Percentiles rank a stretch among this genome's conserved stretches.
Evolutionary conservation across 92 coral and sea anemone species (phyloP).

Genomic region (Phenganax marumi): DNA sequence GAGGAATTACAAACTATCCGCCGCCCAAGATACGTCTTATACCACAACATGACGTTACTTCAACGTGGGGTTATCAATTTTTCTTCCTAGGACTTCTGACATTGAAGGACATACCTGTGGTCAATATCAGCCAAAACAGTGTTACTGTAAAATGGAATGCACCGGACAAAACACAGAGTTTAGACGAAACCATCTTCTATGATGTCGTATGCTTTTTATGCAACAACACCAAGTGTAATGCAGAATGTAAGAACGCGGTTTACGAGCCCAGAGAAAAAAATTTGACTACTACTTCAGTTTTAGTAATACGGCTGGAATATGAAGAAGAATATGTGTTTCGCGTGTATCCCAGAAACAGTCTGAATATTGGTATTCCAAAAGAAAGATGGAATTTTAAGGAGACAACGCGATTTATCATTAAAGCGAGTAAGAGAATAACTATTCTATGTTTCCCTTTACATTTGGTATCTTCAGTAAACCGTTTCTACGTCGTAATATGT

Average conservation of each 20-base stretch:
- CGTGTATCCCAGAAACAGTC: conserved; percentile 15
- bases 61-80: background rate
- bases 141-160: background rate
- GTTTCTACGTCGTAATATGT: background rate
- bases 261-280: background rate
- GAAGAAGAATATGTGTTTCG: background rate
- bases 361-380: background rate
- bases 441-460: background rate
- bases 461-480: background rate
- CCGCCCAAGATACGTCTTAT: too few relatives aligned
- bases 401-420: background rate
- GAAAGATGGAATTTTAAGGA: background rate
- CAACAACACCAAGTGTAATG: background rate
- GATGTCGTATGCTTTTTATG: conserved; percentile 6
- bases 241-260: background rate
- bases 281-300: background rate
- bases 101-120: background rate
- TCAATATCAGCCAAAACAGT: background rate
- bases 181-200: background rate
- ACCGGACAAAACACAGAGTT: background rate
- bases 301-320: background rate
- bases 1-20: too few relatives aligned
- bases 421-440: background rate
- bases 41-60: too few relatives aligned
- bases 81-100: background rate